Evolutionary conservation across 2,113 vertebrate genomes (phyloP).

Genomic region (Bolborhynchus lineola): DNA sequence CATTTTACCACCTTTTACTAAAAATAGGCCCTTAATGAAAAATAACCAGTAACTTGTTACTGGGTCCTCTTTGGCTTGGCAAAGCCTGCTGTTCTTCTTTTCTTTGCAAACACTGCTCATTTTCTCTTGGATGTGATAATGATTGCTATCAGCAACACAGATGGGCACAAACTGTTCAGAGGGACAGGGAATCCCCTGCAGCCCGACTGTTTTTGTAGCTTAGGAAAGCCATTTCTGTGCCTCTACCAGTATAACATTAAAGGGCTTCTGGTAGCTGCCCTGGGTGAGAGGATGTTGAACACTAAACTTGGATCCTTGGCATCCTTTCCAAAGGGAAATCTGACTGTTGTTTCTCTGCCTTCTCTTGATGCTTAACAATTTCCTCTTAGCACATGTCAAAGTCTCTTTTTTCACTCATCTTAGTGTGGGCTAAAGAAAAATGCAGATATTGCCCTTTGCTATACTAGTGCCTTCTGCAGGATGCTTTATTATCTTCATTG

Average conservation of each 20-base stretch:
- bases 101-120: neutral
- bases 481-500: neutral
- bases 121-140: conserved; percentile 30
- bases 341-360: neutral
- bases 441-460: neutral
- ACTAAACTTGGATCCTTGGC: neutral
- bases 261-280: neutral
- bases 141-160: conserved; percentile 3
- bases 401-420: neutral
- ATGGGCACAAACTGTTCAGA: conserved; percentile 2
- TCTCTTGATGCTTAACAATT: neutral
- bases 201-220: neutral
- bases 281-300: neutral
- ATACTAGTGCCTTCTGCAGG: neutral
- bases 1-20: neutral
- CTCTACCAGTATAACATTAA: neutral
- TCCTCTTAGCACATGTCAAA: neutral
- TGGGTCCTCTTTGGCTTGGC: neutral
- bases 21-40: neutral
- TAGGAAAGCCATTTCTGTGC: neutral
- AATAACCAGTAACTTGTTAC: neutral
- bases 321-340: neutral
- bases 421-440: neutral
- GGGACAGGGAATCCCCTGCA: conserved; percentile 22
- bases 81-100: neutral